Evolutionary conservation across 2,888 invertebrate genomes (phyloP).

Genomic region (Machimus atricapillus): DNA sequence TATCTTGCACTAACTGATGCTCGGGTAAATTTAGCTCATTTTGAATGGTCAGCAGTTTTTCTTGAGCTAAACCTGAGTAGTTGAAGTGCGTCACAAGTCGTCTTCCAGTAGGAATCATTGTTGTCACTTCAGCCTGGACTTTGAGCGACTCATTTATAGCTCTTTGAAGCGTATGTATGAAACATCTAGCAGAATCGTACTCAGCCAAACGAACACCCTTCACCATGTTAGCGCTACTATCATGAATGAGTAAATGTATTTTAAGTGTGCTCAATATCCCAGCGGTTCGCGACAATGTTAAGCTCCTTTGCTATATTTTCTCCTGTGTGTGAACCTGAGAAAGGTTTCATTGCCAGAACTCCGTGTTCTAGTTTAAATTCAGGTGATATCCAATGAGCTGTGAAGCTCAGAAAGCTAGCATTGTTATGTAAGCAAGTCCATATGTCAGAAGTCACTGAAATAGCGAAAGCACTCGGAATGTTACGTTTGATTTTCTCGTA

Average conservation of each 20-base stretch:
- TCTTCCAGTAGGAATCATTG: neutral
- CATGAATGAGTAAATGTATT: constrained; percentile 36
- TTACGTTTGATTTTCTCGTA: neutral
- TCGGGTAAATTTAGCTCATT: constrained; percentile 48
- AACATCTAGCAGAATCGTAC: constrained; percentile 37
- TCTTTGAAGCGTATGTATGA: constrained; percentile 42
- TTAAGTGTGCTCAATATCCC: constrained; percentile 26
- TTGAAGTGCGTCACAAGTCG: constrained; percentile 49
- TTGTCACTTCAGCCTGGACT: neutral
- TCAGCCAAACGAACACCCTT: constrained; percentile 38
- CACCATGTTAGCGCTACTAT: constrained; percentile 41
- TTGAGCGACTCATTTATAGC: constrained; percentile 19
- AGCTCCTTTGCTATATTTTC: constrained; percentile 34
- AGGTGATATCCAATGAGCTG: neutral
- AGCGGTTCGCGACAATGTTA: neutral
- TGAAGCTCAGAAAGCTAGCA: neutral
- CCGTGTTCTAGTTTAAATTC: neutral
- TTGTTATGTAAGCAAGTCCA: neutral
- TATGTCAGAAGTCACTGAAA: neutral
- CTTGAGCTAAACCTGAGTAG: constrained; percentile 49
- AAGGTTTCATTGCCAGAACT: constrained; percentile 2
- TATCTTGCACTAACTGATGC: constrained; percentile 48
- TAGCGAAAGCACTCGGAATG: neutral
- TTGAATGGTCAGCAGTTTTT: constrained; percentile 48
- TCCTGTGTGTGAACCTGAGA: neutral